Evolutionary conservation across 2,113 vertebrate species (phyloP).

Genomic region (Calidris pygmaea): DNA sequence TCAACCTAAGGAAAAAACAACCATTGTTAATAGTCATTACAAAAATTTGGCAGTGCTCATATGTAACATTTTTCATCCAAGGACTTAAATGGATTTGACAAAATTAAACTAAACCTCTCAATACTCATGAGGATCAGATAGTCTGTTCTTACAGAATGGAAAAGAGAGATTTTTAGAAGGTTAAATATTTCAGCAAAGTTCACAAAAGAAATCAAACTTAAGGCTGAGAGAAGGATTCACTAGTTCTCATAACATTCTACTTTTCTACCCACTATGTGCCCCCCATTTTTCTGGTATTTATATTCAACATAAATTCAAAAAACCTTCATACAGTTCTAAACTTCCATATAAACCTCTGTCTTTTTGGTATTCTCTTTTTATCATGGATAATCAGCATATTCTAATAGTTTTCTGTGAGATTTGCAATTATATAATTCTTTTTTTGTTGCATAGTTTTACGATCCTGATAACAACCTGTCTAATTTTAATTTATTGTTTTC

Average conservation of each 20-base stretch:
- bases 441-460: background rate
- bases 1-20: background rate
- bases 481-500: background rate
- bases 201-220: background rate
- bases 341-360: background rate
- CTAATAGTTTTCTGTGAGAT: background rate
- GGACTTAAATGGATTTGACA: constrained; percentile 4
- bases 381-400: background rate
- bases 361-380: background rate
- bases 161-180: background rate
- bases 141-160: background rate
- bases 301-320: background rate
- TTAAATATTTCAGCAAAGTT: background rate
- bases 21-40: background rate
- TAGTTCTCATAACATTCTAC: background rate
- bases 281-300: background rate
- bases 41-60: background rate
- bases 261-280: background rate
- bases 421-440: background rate
- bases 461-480: background rate
- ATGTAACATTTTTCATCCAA: background rate
- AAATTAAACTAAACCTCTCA: constrained; percentile 12
- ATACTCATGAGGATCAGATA: background rate
- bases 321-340: background rate
- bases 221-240: background rate